A percentile compares a stretch with the other conserved stretches of the same genome.
Conservation (phyloP, 2,113 vertebrate species). For the Pithys albifrons region DNA sequence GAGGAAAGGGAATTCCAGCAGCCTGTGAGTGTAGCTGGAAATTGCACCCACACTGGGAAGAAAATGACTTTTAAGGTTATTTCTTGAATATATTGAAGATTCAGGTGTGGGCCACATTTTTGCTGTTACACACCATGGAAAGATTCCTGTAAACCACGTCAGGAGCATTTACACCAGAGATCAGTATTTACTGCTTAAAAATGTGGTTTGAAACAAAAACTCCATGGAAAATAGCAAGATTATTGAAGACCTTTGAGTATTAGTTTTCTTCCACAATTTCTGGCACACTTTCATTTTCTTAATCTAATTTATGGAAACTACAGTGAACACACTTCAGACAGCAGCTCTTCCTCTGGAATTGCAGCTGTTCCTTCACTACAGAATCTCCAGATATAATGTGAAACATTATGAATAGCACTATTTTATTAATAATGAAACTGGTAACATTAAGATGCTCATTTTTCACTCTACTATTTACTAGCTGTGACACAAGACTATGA, state of each 20-base stretch:
- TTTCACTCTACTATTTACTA: not conserved
- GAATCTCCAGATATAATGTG: not conserved
- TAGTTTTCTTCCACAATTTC: not conserved
- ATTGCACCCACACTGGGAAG: not conserved
- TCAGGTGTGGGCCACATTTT: not conserved
- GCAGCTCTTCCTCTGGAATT: not conserved
- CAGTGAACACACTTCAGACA: not conserved
- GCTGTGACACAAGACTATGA: not conserved
- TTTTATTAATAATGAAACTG: not conserved
- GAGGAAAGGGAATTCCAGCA: not conserved
- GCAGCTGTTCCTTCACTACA: not conserved
- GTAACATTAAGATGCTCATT: not conserved
- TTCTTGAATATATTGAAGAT: not conserved
- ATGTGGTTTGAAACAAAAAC: not conserved
- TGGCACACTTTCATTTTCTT: not conserved
- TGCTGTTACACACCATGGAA: not conserved
- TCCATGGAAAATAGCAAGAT: not conserved
- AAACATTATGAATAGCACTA: not conserved
- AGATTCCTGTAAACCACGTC: not conserved
- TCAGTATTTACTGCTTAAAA: not conserved
- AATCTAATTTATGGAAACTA: not conserved
- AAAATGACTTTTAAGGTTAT: not conserved
- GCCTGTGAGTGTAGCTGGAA: not conserved
- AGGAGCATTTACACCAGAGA: not conserved
- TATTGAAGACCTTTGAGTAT: not conserved